Evolutionary conservation across 2,113 vertebrate genomes (phyloP).

Genomic region (Irena cyanogastra): DNA sequence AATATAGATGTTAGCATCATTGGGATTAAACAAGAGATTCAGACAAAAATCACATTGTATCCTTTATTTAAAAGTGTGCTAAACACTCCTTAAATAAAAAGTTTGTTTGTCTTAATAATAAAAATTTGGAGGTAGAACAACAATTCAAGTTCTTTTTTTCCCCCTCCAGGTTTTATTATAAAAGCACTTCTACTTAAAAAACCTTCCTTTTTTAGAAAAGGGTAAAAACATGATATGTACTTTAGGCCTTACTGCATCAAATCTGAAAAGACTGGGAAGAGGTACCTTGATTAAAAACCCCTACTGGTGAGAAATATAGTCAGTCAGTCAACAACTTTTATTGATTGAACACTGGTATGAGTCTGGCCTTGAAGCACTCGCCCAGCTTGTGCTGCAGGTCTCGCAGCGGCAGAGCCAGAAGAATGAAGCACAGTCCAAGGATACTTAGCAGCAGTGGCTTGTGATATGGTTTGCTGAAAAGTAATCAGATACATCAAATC

Average conservation of each 20-base stretch:
- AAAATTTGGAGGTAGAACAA: conserved; percentile 52
- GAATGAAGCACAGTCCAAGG: conserved; percentile 78
- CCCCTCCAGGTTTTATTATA: background rate
- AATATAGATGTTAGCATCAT: background rate
- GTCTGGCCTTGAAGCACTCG: conserved; percentile 59
- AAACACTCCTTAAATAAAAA: conserved; percentile 66
- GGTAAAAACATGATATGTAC: conserved; percentile 50
- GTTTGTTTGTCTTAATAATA: conserved; percentile 43
- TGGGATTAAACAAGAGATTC: background rate
- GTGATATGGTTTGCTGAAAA: conserved; percentile 88
- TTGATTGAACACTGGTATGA: conserved; percentile 76
- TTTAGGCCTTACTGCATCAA: background rate
- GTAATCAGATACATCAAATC: background rate
- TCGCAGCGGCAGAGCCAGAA: conserved; percentile 48
- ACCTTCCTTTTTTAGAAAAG: background rate
- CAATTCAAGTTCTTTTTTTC: background rate
- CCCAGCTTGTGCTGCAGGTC: conserved; percentile 69
- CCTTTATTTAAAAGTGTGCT: conserved; percentile 65
- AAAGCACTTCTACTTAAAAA: conserved; percentile 1
- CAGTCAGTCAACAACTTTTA: conserved; percentile 90
- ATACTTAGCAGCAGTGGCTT: conserved; percentile 87
- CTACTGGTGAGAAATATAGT: background rate
- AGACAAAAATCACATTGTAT: background rate
- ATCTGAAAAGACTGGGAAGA: background rate
- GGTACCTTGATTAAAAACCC: background rate